A percentile compares a stretch with the other conserved stretches of the same genome.
Conservation (phyloP, 2,888 invertebrate genomes). For the Cheilosia pagana region DNA sequence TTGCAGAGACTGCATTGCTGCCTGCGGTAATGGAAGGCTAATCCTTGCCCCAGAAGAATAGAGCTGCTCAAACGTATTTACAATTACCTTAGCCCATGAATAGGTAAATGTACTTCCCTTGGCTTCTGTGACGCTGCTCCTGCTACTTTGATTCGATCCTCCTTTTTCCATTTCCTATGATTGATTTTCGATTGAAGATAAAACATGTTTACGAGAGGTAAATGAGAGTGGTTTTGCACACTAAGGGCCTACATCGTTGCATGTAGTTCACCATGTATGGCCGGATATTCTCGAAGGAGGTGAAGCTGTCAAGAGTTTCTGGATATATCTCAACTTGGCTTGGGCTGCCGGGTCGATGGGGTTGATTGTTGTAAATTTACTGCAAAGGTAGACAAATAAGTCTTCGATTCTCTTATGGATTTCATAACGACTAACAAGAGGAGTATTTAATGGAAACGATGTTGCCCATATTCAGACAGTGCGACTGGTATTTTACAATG, state of each 20-base stretch:
- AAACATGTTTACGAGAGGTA: conserved; percentile 54
- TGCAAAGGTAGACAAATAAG: conserved; percentile 61
- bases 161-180: conserved; percentile 54
- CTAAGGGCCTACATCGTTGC: conserved; percentile 35
- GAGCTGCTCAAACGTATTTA: conserved; percentile 28
- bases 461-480: conserved; percentile 1
- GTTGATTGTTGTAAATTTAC: conserved; percentile 32
- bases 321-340: conserved; percentile 16
- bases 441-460: not conserved
- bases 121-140: not conserved
- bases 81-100: conserved; percentile 24
- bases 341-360: not conserved
- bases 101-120: conserved; percentile 23
- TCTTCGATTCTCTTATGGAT: conserved; percentile 16
- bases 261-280: not conserved
- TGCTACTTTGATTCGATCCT: conserved; percentile 32
- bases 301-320: conserved; percentile 36
- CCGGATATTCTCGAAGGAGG: conserved; percentile 33
- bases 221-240: conserved; percentile 65
- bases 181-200: conserved; percentile 70
- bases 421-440: too few relatives aligned
- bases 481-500: not conserved
- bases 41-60: conserved; percentile 17
- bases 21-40: conserved; percentile 14
- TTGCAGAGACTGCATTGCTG: conserved; percentile 30